Evolutionary conservation across 2,113 vertebrate genomes (phyloP).

Genomic region (Dissostichus mawsoni): DNA sequence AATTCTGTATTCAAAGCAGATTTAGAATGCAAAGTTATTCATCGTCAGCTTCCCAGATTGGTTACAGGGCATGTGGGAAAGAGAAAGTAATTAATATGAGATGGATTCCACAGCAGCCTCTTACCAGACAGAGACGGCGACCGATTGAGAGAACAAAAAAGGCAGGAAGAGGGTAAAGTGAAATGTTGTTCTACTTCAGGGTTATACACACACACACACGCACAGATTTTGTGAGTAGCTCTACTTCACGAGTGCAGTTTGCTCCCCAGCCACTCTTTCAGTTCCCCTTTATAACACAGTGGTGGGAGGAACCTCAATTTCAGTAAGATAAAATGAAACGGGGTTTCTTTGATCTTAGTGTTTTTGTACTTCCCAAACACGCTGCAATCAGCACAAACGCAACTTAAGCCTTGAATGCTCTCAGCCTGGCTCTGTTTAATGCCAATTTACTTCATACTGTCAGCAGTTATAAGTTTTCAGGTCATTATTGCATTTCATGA

Average conservation of each 20-base stretch:
- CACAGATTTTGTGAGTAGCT: constrained; percentile 23
- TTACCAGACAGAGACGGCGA: constrained; percentile 60
- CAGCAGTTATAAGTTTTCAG: constrained; percentile 53
- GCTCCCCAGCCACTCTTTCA: constrained; percentile 49
- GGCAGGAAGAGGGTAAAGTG: constrained; percentile 56
- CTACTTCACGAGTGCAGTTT: constrained; percentile 22
- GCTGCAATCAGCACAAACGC: constrained; percentile 60
- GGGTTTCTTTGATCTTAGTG: constrained; percentile 61
- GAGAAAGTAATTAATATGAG: constrained; percentile 80
- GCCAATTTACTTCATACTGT: constrained; percentile 55
- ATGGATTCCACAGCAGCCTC: constrained; percentile 76
- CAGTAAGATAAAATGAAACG: constrained; percentile 55
- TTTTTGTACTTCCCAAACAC: constrained; percentile 60
- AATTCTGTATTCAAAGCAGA: constrained; percentile 76
- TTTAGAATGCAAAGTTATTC: constrained; percentile 84
- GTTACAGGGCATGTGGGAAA: constrained; percentile 78
- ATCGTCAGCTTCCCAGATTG: constrained; percentile 77
- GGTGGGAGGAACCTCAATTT: constrained; percentile 58
- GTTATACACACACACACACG: background rate
- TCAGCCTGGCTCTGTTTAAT: constrained; percentile 55
- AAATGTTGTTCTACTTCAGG: constrained; percentile 61
- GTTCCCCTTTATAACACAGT: constrained; percentile 31
- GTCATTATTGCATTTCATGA: constrained; percentile 40
- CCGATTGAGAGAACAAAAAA: constrained; percentile 70
- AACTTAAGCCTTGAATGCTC: constrained; percentile 44